A percentile compares a stretch with the other conserved stretches of the same genome.
phyloP scores from a whole-genome alignment of 64 coral and sea anemone species.

The Catalaphyllia jardinei region DNA sequence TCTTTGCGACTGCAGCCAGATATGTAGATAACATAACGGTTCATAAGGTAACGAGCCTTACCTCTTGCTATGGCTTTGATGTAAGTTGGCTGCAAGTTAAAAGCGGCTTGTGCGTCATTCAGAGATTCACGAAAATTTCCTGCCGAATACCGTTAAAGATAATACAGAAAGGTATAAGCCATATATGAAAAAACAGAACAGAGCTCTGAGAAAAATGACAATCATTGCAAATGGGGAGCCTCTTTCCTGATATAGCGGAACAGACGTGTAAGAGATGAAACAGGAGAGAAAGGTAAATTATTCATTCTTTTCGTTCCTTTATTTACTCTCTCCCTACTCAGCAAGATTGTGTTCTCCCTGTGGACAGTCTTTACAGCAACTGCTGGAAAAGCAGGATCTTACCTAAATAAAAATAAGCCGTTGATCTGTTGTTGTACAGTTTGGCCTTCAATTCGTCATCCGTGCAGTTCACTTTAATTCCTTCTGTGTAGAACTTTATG shows the following conservation, averaged over 20 bases:
- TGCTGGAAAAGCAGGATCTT: neutral
- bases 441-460: constrained; percentile 72
- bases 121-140: constrained; percentile 76
- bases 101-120: constrained; percentile 59
- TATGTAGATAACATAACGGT: no score
- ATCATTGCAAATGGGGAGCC: no score
- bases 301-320: no score
- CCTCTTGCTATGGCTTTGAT: constrained; percentile 87
- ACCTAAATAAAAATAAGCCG: constrained; percentile 77
- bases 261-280: no score
- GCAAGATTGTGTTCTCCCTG: no score
- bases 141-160: neutral
- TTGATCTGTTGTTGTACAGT: constrained; percentile 88
- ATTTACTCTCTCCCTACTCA: no score
- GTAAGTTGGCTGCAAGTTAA: constrained; percentile 65
- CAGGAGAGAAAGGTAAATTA: no score
- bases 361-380: neutral
- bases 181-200: no score
- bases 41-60: neutral
- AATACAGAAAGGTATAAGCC: no score
- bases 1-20: no score
- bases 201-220: no score
- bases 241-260: no score
- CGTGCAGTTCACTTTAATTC: constrained; percentile 71
- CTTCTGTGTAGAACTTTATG: constrained; percentile 75